Conservation (phyloP, 1,140 invertebrate genomes). For the Stegodyphus dumicola region DNA sequence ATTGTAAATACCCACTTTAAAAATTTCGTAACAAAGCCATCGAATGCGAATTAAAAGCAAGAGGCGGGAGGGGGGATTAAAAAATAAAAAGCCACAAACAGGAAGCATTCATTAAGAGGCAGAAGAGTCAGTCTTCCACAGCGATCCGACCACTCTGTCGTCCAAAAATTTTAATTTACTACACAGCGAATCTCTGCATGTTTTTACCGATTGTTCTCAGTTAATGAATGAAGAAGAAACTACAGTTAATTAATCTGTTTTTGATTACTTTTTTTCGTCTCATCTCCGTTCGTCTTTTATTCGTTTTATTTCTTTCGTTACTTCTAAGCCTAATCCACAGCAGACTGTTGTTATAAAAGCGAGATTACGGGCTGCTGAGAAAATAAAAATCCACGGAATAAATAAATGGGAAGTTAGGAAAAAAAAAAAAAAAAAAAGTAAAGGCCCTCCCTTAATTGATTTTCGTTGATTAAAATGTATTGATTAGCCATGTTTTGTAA, state of each 20-base stretch:
- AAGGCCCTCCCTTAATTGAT: constrained; percentile 20
- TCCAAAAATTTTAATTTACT: constrained; percentile 32
- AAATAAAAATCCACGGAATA: background rate
- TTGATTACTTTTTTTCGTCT: constrained; percentile 37
- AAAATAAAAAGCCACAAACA: no score
- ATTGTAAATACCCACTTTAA: no score
- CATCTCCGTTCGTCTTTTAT: background rate
- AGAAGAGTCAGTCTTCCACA: no score
- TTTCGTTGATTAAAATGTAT: constrained; percentile 51
- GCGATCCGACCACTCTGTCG: no score
- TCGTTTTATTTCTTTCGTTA: background rate
- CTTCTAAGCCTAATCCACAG: background rate
- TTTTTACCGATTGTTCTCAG: constrained; percentile 13
- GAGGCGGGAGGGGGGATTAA: no score
- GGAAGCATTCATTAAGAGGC: no score
- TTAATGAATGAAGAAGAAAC: constrained; percentile 34
- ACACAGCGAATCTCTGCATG: background rate
- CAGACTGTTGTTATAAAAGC: constrained; percentile 38
- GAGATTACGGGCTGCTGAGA: constrained; percentile 8
- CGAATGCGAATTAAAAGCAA: no score
- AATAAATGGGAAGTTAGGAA: background rate
- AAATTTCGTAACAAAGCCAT: no score
- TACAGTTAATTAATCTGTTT: constrained; percentile 42
- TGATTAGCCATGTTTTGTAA: constrained; percentile 7
- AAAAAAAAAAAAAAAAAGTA: background rate